Base-by-base conservation (phyloP, 1,140 invertebrate genomes). In the Popillia japonica region DNA sequence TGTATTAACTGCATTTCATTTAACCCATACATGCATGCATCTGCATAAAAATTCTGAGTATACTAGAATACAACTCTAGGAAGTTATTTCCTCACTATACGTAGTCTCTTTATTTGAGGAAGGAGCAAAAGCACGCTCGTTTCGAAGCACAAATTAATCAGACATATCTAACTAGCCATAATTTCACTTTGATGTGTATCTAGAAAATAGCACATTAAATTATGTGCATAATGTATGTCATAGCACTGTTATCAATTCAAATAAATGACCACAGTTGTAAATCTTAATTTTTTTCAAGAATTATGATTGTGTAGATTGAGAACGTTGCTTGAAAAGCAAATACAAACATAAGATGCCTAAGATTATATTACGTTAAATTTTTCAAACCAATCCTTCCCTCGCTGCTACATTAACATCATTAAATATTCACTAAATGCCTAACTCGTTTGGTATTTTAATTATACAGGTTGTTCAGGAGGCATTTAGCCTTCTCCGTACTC, bases 211-310 rank as follows among this genome's bases (percentile, higher is more conserved):
- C n/a, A 7, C 61, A 68, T 68, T 68, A 68, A 68, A 68, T 22
- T 68, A 22, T 68, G 22, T 68, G 27, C 11, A 68, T 48, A 2
- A 10, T 2, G 2, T 7, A 48, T 27, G 22, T 22, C 7, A 22
- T 20, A 23, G 22, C 20, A 22, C 61, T 27, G 27, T 68, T 68
- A 68, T 68, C 27, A 68, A 68, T 27, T 68, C 61, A 68, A 68
- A 68, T 34, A 22, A 22, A 68, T 34, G 61, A 22, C 61, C 27
- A 10, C 6, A 6, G 61, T 22, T 27, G 61, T 68, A 68, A 68
- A 68, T 68, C 61, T 68, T 68, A 22, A 23, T 68, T 68, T 68
- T 7, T 34, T 10, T 68, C n/a, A 68, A 68, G 61, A 68, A 22
- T 68, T 68, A 68, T 68, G 61, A 22, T 8, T 34, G 61, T 34